Percentiles rank a stretch among this genome's conserved stretches.
phyloP scores from a whole-genome alignment of 2,888 invertebrate species.

The Agriopis aurantiaria region DNA sequence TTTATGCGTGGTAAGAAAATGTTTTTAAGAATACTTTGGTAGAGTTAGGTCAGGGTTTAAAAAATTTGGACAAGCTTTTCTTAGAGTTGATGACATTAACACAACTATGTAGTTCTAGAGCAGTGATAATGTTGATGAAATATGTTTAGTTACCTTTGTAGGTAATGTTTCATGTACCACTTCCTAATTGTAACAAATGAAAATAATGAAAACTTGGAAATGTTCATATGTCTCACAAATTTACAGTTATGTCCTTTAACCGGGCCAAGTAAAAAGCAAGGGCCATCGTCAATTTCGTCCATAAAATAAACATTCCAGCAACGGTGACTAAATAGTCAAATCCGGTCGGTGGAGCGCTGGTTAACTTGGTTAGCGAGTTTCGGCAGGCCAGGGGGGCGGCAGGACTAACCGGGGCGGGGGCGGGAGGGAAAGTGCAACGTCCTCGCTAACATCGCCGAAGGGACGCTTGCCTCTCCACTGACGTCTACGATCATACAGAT shows the following conservation, averaged over 20 bases:
- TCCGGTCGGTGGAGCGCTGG: constrained; percentile 77
- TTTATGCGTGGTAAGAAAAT: not conserved
- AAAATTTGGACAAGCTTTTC: not conserved
- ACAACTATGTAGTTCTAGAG: no score
- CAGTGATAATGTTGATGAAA: no score
- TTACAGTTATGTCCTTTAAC: constrained; percentile 30
- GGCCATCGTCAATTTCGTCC: constrained; percentile 46
- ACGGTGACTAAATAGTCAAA: constrained; percentile 78
- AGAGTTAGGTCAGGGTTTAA: constrained; percentile 6
- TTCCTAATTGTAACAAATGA: not conserved
- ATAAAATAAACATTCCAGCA: constrained; percentile 61
- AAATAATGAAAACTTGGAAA: not conserved
- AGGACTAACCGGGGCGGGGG: constrained; percentile 69
- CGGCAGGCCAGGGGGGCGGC: constrained; percentile 73
- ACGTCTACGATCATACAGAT: constrained; percentile 40
- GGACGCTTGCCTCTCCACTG: constrained; percentile 72
- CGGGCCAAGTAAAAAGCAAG: constrained; percentile 39
- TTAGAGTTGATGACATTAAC: no score
- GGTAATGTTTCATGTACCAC: no score
- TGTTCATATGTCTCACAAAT: constrained; percentile 7
- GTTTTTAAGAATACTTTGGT: not conserved
- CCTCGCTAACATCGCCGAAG: constrained; percentile 80
- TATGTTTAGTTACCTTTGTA: no score
- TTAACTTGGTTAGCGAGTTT: constrained; percentile 81
- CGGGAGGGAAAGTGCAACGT: constrained; percentile 82